Base-by-base conservation (phyloP, 2,888 invertebrate species). In the Bombylius discolor region DNA sequence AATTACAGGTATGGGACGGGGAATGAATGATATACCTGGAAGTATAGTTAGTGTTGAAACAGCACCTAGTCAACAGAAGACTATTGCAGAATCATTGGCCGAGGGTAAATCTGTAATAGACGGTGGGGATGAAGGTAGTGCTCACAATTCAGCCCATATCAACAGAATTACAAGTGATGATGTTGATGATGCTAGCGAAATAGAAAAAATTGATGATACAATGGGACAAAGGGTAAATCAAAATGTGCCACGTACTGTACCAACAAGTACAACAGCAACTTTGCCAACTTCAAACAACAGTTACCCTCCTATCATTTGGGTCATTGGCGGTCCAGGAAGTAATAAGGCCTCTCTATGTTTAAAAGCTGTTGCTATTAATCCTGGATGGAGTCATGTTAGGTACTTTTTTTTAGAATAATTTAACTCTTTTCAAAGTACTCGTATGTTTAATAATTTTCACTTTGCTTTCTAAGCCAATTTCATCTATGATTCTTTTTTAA, bases 241-340 rank as follows among this genome's bases (percentile, higher is more conserved):
- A 34, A 34, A 45, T 39, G 47, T 14, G 13, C 49, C 53, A 47
- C 34, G 14, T 7, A 50, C 45, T 31, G 3, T 39, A 13, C 46
- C 14, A 60, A 59, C 56, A 52, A 47, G 47, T 5, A 47, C 34
- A 23, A 51, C 56, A 56, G 49, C 51, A 62, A 56, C 58, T 58
- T 62, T 47, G 4, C 33, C 42, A 5, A 34, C 62, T 42, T 64
- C 59, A 31, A 62, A 57, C 23, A 56, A 60, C 56, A 53, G 62
- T 39, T 56, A 59, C n/a, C 76, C 76, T 1, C 72, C 77, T 3
- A 68, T 78, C 9, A 70, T 82, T 58, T 82, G 81, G 80, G 79
- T 85, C 8, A 83, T 85, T 47, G 91, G 93, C 11, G 94, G 94
- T 0, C 94, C 94, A 0, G 94, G 94, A 53, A 92, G 91, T 69